These are phyloP conservation scores for Clanis bilineata DNA, from an alignment of 2,888 invertebrate species.

Conservation along the genomic window DNA sequence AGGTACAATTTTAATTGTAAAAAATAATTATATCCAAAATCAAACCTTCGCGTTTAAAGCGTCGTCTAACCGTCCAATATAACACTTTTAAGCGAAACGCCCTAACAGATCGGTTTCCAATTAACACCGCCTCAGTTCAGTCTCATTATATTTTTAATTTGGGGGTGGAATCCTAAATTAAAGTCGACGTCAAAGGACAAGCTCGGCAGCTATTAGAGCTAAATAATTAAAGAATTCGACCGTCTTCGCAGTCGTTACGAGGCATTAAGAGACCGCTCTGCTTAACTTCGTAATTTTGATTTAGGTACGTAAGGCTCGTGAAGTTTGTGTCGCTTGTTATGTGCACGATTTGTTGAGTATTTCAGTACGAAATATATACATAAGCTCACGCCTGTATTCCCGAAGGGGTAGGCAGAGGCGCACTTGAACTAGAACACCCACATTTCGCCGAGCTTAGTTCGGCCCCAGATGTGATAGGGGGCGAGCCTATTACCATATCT, in stretches of 20 bases:
- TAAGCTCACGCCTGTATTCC: too few relatives aligned
- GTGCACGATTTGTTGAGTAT: constrained; percentile 3
- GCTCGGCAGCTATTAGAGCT: constrained; percentile 76
- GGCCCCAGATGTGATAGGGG: too few relatives aligned
- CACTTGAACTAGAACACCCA: too few relatives aligned
- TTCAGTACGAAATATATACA: constrained; percentile 3
- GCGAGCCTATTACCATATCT: too few relatives aligned
- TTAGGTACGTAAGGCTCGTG: constrained; percentile 41
- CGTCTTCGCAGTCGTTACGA: constrained; percentile 74
- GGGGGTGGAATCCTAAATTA: constrained; percentile 80
- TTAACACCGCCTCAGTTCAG: constrained; percentile 74
- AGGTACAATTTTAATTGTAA: not conserved
- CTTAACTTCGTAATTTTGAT: constrained; percentile 69
- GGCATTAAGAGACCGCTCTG: constrained; percentile 69
- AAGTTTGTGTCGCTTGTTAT: not conserved
- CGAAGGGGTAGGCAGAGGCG: too few relatives aligned
- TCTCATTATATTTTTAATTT: constrained; percentile 83
- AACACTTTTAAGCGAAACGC: constrained; percentile 55
- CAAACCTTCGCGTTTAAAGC: constrained; percentile 30
- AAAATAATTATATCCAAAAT: not conserved
- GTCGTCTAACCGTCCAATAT: constrained; percentile 35
- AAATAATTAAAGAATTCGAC: constrained; percentile 81
- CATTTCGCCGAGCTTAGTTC: too few relatives aligned
- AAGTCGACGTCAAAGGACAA: constrained; percentile 80
- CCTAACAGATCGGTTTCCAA: constrained; percentile 79